Base-by-base conservation (phyloP, 2,888 invertebrate species). In the Seira musarum region DNA sequence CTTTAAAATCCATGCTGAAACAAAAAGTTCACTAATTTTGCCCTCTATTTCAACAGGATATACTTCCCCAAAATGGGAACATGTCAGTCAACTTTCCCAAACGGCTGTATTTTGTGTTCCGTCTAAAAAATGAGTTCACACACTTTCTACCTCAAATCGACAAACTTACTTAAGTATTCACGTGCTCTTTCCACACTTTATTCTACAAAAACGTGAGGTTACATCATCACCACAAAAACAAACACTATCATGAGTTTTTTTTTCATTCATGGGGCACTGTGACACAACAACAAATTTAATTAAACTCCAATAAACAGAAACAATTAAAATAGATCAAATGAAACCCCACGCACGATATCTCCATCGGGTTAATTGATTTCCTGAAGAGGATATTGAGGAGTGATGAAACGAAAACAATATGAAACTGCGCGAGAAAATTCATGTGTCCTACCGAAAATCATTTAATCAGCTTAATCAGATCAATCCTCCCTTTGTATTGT, bases 401-500 rank as follows among this genome's bases (percentile, higher is more conserved):
- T 49, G 49, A 49, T 49, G 17, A 13, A 49, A 17, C 49, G 69
- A 22, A 25, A 13, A 19, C 60, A 40, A 61, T 63, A 24, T 5
- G 67, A 19, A 67, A 53, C 30, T 49, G 15, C 49, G 6, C 2
- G 49, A 30, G 30, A 25, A 25, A 75, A 49, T 15, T 69, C 63
- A 65, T 77, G 70, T 77, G 53, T 61, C 71, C 61, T 49, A 15
- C 15, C 15, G 49, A 8, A 49, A 78, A 60, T 61, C 67, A 49
- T 60, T 53, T 61, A 67, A 78, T 78, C 71, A 71, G 72, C 71
- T 71, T 71, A 78, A 71, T 66, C 71, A 66, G 30, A 70, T 70
- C 63, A 76, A 61, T n/a, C 57, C 35, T 15, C 57, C 49, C 13
- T n/a, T 49, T 8, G 30, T 61, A 40, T 63, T 46, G 49, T 53